A percentile compares a stretch with the other conserved stretches of the same genome.
phyloP scores from a whole-genome alignment of 2,888 invertebrate genomes.

The Dusona sp. region DNA sequence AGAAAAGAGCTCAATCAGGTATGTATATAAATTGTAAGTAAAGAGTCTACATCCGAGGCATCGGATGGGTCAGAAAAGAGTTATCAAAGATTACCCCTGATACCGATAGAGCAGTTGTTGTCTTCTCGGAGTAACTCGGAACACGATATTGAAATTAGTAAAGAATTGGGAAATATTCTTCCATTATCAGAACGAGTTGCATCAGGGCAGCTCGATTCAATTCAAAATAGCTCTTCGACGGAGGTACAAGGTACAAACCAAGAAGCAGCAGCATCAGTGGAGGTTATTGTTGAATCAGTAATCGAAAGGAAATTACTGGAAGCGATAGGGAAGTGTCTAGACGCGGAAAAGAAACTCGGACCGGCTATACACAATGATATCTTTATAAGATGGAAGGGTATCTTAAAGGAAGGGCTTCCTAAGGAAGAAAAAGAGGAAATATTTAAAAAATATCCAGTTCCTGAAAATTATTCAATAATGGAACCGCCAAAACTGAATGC shows the following conservation, averaged over 20 bases:
- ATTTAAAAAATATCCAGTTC: constrained; percentile 49
- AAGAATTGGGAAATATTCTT: constrained; percentile 26
- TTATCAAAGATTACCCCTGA: constrained; percentile 1
- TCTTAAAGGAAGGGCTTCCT: constrained; percentile 32
- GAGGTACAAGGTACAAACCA: constrained; percentile 23
- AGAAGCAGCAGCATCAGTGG: too few relatives aligned
- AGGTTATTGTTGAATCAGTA: constrained; percentile 8
- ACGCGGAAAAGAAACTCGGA: constrained; percentile 45
- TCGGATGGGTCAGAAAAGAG: neutral
- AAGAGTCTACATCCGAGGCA: constrained; percentile 8
- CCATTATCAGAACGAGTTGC: constrained; percentile 27
- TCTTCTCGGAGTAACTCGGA: neutral
- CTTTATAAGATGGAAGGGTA: constrained; percentile 47
- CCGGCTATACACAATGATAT: constrained; percentile 52
- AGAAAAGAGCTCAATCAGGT: constrained; percentile 19
- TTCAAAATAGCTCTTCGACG: neutral
- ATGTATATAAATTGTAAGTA: constrained; percentile 27
- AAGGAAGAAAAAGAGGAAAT: constrained; percentile 43
- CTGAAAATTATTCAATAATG: constrained; percentile 55
- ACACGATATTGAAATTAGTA: neutral
- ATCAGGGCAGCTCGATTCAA: neutral
- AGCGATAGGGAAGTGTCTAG: constrained; percentile 49
- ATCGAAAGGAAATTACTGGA: constrained; percentile 47
- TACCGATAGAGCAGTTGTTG: constrained; percentile 21
- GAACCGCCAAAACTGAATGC: constrained; percentile 63